These are phyloP conservation scores for Cliona cf. orientalis DNA, from an alignment of 37 sponge, comb jelly and placozoan genomes.

Conservation along the genomic window DNA sequence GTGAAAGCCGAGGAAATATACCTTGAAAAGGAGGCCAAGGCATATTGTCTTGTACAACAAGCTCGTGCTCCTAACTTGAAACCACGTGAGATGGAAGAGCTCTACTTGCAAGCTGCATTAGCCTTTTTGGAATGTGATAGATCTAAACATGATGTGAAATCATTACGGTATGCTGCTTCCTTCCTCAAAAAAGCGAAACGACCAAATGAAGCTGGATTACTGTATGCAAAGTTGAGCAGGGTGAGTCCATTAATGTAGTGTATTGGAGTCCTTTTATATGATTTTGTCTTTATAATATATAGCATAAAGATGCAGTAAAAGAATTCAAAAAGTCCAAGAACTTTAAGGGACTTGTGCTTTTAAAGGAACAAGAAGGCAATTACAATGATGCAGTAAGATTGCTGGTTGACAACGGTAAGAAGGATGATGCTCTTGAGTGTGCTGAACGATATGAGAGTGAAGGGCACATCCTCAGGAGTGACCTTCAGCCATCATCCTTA, in stretches of 20 bases:
- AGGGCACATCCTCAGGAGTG: not conserved
- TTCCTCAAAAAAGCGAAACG: constrained; percentile 57
- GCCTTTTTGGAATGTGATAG: constrained; percentile 51
- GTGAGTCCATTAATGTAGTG: constrained; percentile 17
- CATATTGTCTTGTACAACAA: constrained; percentile 15
- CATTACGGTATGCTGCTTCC: constrained; percentile 50
- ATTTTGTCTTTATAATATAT: not conserved
- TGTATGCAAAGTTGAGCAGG: constrained; percentile 20
- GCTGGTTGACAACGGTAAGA: not conserved
- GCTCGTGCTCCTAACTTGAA: constrained; percentile 2
- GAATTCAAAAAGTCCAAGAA: constrained; percentile 24
- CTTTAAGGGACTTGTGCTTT: constrained; percentile 9
- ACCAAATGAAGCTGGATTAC: constrained; percentile 26
- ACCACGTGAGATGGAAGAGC: constrained; percentile 12
- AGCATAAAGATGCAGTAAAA: constrained; percentile 46
- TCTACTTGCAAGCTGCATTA: constrained; percentile 47
- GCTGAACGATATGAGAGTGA: constrained; percentile 14
- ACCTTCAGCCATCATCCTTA: not conserved
- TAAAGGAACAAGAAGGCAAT: constrained; percentile 27
- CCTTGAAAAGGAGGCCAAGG: constrained; percentile 49
- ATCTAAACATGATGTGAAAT: constrained; percentile 8
- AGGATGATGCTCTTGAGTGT: constrained; percentile 18
- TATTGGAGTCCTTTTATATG: not conserved
- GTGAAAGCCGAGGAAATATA: constrained; percentile 24
- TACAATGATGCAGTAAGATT: constrained; percentile 17